Base-by-base conservation (phyloP, 2,113 vertebrate genomes). In the Fulica atra region DNA sequence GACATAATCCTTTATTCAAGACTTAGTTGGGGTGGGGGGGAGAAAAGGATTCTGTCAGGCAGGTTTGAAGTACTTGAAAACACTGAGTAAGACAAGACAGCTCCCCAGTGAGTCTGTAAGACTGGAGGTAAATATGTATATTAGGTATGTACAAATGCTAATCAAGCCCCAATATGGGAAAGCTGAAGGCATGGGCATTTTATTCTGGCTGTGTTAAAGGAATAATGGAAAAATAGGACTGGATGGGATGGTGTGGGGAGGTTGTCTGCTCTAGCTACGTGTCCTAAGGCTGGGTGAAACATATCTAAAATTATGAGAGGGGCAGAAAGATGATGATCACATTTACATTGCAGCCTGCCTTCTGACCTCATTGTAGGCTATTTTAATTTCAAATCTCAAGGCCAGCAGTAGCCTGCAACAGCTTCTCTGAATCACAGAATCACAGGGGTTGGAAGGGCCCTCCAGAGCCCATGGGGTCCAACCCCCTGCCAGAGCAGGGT, bases 1-100 rank as follows among this genome's bases (percentile, higher is more conserved):
- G 53, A 92, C 1, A 16, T 19, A 91, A 95, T 93, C 54, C 77
- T 94, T 95, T 91, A 91, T 84, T 92, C 78, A 92, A 74, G 38
- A 14, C 9, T 35, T 64, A 29, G 51, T 1, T 50, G 76, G 46
- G 24, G 51, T 24, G 24, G 13, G 12, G 24, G 10, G 48, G 59
- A 46, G 12, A 50, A 50, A 33, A 26, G 66, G 56, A 31, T 85
- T 81, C 61, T 77, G 53, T 88, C 70, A 86, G 36, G 40, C 15
- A 2, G 26, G 36, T 33, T 29, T 82, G 79, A 86, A 40, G 19
- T 70, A 79, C 90, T 57, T 4, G 20, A 76, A 53, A 92, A 71
- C 65, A 40, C 16, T 42, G 2, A 35, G 36, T 14, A 13, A 29
- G 24, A 92, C 56, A 84, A 64, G 64, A 29, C 13, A 2, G 42